phyloP scores from a whole-genome alignment of 2,797 vertebrate genomes.

The Fringilla coelebs region DNA sequence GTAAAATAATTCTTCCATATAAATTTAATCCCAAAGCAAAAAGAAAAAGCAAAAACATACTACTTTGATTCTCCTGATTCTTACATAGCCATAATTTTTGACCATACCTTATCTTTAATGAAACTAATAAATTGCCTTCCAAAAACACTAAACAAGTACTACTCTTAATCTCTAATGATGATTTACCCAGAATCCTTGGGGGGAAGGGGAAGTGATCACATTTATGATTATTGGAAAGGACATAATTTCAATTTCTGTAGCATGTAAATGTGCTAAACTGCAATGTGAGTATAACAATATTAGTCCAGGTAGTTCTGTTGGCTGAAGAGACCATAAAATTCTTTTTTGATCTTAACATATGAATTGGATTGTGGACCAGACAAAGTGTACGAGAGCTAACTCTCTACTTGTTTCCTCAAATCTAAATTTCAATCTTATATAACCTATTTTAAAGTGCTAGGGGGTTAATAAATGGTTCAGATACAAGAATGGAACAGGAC shows the following conservation, averaged over 20 bases:
- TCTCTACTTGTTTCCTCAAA: neutral
- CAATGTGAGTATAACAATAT: neutral
- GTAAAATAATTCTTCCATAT: neutral
- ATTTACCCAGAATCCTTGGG: neutral
- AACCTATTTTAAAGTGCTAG: neutral
- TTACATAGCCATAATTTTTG: neutral
- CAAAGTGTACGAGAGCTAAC: neutral
- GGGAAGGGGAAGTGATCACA: accelerated
- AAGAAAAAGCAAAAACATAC: neutral
- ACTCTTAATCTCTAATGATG: neutral
- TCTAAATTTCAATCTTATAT: neutral
- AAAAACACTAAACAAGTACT: neutral
- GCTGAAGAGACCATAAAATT: neutral
- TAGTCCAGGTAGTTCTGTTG: neutral
- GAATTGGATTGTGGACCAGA: neutral
- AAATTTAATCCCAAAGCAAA: neutral
- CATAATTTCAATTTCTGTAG: neutral
- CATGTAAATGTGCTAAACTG: neutral
- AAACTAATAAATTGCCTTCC: neutral
- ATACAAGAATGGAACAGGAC: neutral
- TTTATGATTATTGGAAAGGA: neutral
- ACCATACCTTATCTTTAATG: neutral
- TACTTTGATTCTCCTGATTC: neutral
- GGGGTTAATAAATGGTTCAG: neutral
- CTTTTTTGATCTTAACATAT: neutral